These are phyloP conservation scores for Lophotriccus pileatus DNA, from an alignment of 2,797 vertebrate species.

Conservation along the genomic window DNA sequence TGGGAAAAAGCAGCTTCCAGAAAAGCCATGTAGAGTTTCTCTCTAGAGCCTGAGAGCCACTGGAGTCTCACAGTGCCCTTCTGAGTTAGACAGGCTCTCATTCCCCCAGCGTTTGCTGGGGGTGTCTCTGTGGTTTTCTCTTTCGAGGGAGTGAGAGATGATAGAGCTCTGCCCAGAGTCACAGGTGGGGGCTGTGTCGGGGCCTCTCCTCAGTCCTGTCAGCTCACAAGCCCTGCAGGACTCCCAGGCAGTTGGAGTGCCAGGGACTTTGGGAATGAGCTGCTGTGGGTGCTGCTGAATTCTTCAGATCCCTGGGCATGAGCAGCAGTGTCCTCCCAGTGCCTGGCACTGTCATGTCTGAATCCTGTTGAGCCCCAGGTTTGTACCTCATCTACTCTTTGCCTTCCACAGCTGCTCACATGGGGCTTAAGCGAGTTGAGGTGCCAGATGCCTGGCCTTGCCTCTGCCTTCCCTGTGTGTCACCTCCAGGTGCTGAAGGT, in stretches of 20 bases:
- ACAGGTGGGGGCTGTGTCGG: fast-evolving
- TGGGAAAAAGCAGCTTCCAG: background rate
- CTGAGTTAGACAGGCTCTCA: background rate
- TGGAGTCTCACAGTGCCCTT: fast-evolving
- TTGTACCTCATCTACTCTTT: background rate
- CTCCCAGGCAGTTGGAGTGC: background rate
- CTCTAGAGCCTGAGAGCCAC: background rate
- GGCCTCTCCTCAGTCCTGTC: background rate
- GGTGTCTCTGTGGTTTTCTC: background rate
- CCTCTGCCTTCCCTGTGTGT: background rate
- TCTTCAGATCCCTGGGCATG: background rate
- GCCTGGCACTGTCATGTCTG: background rate
- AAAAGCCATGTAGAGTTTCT: background rate
- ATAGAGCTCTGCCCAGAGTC: background rate
- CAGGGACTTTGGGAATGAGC: background rate
- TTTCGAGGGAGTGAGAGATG: fast-evolving
- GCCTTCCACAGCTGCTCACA: background rate
- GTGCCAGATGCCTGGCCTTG: background rate
- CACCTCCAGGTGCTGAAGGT: background rate
- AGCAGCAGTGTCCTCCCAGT: background rate
- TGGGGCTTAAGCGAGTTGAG: background rate
- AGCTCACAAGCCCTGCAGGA: background rate
- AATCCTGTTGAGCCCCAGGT: background rate
- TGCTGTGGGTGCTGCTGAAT: background rate
- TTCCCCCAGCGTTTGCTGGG: background rate